Percentiles rank a stretch among this genome's conserved stretches.
These are phyloP conservation scores for Poecilia velifera DNA, from an alignment of 2,797 vertebrate species.

Conservation along the genomic window DNA sequence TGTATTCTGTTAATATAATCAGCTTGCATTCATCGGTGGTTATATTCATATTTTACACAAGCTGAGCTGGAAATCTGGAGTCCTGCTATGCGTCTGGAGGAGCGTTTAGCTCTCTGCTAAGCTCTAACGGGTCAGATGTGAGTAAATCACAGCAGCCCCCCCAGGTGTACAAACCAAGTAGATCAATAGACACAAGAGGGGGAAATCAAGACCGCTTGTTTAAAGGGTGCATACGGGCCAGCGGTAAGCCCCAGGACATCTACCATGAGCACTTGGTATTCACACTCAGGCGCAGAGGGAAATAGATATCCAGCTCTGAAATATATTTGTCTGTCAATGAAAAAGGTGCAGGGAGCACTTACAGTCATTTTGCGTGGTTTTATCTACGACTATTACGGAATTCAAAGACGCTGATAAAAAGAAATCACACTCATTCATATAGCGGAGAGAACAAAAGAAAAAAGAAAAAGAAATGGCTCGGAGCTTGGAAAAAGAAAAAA, in stretches of 20 bases:
- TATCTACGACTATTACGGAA: slow-evolving; percentile 32
- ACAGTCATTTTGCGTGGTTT: slow-evolving; percentile 11
- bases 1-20: neutral
- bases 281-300: slow-evolving; percentile 35
- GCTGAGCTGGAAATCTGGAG: slow-evolving; percentile 18
- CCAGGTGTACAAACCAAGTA: slow-evolving; percentile 53
- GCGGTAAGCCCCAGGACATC: slow-evolving; percentile 57
- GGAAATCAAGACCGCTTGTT: slow-evolving; percentile 73
- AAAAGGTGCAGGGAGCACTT: neutral
- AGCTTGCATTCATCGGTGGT: slow-evolving; percentile 8
- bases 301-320: slow-evolving; percentile 41
- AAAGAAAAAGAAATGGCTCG: neutral
- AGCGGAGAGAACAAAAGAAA: neutral
- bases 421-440: slow-evolving; percentile 33
- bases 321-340: slow-evolving; percentile 25
- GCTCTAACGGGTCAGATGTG: slow-evolving; percentile 58
- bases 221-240: slow-evolving; percentile 61
- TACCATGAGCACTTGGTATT: slow-evolving; percentile 55
- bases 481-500: neutral
- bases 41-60: slow-evolving; percentile 17
- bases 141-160: slow-evolving; percentile 64
- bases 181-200: slow-evolving; percentile 72
- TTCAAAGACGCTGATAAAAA: slow-evolving; percentile 35
- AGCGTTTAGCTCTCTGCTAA: slow-evolving; percentile 21
- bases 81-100: slow-evolving; percentile 11